A percentile compares a stretch with the other conserved stretches of the same genome.
These are phyloP conservation scores for Thaumatotibia leucotreta DNA, from an alignment of 1,140 invertebrate genomes.

Conservation along the genomic window DNA sequence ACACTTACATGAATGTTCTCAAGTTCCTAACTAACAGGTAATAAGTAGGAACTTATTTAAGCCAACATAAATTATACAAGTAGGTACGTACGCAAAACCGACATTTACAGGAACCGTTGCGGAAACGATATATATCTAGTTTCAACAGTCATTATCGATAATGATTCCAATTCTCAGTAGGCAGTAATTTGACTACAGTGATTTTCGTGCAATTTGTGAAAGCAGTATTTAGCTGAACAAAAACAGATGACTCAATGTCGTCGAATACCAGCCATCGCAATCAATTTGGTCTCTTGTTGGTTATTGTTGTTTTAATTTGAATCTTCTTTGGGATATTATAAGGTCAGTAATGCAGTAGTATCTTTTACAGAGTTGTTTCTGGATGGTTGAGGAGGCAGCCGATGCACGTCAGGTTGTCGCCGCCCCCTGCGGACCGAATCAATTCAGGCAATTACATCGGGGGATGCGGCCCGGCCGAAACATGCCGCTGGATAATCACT, in stretches of 20 bases:
- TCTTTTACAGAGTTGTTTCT: neutral
- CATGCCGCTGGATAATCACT: constrained; percentile 11
- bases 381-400: neutral
- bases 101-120: neutral
- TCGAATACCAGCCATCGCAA: neutral
- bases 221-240: constrained; percentile 5
- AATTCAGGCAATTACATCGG: constrained; percentile 10
- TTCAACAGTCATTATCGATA: neutral
- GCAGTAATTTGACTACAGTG: neutral
- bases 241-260: constrained; percentile 3
- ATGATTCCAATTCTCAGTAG: neutral
- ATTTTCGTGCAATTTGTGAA: constrained; percentile 5
- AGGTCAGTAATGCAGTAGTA: neutral
- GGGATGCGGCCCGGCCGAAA: neutral
- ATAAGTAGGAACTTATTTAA: too few species aligned
- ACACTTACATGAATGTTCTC: too few species aligned
- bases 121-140: neutral
- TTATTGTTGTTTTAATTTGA: neutral
- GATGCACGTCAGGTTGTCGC: constrained; percentile 4
- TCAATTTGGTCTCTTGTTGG: neutral
- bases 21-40: too few species aligned
- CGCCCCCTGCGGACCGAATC: constrained; percentile 7
- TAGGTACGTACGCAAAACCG: neutral
- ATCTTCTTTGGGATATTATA: neutral
- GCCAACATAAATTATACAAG: neutral